phyloP scores from a whole-genome alignment of 2,113 vertebrate species.

The Microcebus jonahi region DNA sequence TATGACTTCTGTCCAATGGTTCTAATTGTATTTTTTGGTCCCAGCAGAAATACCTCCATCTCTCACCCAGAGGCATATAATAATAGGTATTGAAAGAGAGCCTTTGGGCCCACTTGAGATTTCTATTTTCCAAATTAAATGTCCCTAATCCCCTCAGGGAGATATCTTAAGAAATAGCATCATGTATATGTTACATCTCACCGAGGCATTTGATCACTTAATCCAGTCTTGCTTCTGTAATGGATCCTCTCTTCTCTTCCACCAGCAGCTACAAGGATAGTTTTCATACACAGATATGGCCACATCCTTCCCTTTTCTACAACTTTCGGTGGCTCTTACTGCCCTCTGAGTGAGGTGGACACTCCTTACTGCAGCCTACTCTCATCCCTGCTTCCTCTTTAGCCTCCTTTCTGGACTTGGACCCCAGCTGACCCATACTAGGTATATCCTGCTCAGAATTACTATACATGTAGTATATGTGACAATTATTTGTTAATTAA shows the following conservation, averaged over 20 bases:
- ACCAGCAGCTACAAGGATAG: background rate
- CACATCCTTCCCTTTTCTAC: background rate
- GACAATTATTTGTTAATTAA: background rate
- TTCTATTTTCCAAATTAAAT: background rate
- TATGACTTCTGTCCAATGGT: background rate
- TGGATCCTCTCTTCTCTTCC: background rate
- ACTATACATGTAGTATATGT: background rate
- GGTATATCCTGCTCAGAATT: background rate
- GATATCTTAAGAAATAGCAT: background rate
- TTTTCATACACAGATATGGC: background rate
- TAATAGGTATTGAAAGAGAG: background rate
- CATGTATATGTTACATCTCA: background rate
- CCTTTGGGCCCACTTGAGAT: background rate
- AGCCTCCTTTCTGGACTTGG: background rate
- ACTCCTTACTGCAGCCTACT: background rate
- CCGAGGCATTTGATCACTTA: background rate
- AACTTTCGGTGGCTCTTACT: fast-evolving
- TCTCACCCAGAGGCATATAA: background rate
- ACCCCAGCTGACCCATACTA: fast-evolving
- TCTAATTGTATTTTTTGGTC: background rate
- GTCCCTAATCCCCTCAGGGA: background rate
- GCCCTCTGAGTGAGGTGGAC: background rate
- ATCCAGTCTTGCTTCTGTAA: background rate
- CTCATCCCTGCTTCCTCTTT: background rate
- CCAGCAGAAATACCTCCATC: background rate